A percentile compares a stretch with the other conserved stretches of the same genome.
Conservation (phyloP, 2,113 vertebrate species). For the Castor canadensis region DNA sequence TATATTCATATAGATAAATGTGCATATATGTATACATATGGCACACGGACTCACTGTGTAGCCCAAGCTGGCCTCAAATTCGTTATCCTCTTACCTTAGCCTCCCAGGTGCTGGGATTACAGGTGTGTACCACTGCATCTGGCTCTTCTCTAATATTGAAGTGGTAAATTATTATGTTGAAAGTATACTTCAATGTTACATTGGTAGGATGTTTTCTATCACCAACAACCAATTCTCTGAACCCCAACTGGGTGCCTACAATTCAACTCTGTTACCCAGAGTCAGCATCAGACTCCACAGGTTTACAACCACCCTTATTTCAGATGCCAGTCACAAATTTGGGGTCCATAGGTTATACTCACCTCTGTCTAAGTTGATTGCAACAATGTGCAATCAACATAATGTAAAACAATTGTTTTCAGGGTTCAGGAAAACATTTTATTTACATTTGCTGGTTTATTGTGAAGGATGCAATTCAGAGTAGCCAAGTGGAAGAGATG, state of each 20-base stretch:
- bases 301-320: neutral
- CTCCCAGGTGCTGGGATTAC: too few relatives aligned
- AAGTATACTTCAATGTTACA: neutral
- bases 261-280: neutral
- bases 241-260: neutral
- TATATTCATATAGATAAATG: too few relatives aligned
- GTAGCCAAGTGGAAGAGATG: neutral
- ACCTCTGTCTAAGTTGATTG: neutral
- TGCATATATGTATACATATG: too few relatives aligned
- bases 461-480: neutral
- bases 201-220: neutral
- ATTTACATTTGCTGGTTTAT: neutral
- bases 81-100: too few relatives aligned
- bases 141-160: neutral
- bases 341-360: neutral
- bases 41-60: too few relatives aligned
- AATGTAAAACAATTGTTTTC: too few relatives aligned
- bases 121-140: neutral
- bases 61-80: too few relatives aligned
- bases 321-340: neutral
- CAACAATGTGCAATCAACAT: neutral
- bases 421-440: constrained; percentile 6
- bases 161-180: neutral
- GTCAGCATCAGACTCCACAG: neutral
- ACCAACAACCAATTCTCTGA: neutral